These are phyloP conservation scores for Nemoura dubitans DNA, from an alignment of 2,888 invertebrate species.

Conservation along the genomic window DNA sequence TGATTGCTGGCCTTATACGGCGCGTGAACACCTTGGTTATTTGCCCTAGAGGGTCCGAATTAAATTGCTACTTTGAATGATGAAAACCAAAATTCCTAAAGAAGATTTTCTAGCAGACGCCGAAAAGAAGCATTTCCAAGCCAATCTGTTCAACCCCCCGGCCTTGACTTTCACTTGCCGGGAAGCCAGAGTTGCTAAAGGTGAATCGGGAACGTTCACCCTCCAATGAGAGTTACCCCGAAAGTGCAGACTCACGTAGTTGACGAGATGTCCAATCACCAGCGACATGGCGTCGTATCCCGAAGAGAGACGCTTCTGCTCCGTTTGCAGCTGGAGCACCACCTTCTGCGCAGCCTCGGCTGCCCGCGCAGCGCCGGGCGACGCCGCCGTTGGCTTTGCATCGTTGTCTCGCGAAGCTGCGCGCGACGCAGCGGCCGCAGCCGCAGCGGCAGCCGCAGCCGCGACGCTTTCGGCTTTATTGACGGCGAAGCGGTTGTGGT, in stretches of 20 bases:
- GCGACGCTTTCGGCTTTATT: not conserved
- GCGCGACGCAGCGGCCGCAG: slow-evolving; percentile 1
- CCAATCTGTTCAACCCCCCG: no score
- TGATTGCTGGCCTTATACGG: no score
- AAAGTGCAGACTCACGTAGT: slow-evolving; percentile 56
- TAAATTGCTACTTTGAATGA: no score
- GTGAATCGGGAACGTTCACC: no score
- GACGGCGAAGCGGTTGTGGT: slow-evolving; percentile 25
- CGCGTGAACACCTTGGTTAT: no score
- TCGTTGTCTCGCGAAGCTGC: not conserved
- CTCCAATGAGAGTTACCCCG: not conserved
- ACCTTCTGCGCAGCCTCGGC: slow-evolving; percentile 1
- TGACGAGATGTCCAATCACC: slow-evolving; percentile 59
- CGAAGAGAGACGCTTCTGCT: slow-evolving; percentile 54
- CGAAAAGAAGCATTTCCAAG: no score
- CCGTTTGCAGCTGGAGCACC: not conserved
- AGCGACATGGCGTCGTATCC: slow-evolving; percentile 61
- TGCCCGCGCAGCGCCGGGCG: not conserved
- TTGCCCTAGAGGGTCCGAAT: no score
- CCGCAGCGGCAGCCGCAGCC: slow-evolving; percentile 24
- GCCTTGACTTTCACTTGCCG: no score
- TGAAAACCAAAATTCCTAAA: no score
- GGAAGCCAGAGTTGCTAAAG: no score
- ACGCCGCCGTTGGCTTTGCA: not conserved
- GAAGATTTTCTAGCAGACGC: no score